Base-by-base conservation (phyloP, 2,888 invertebrate genomes). In the Idaea biselata region DNA sequence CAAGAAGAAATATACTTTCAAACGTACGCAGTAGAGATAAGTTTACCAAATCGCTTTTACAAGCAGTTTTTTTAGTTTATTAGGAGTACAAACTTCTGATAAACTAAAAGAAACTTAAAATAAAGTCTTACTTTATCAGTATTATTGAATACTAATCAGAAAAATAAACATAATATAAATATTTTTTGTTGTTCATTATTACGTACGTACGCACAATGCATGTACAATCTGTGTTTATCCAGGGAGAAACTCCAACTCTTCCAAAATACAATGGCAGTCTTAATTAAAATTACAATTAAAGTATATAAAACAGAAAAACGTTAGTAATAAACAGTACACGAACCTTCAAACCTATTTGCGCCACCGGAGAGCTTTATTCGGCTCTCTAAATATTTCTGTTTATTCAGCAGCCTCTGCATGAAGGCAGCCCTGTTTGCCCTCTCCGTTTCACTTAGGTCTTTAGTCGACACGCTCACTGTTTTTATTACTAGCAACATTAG, bases 311-410 rank as follows among this genome's bases (percentile, higher is more conserved):
- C 44, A 44, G 44, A 44, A 44, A 44, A 44, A 44, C 7, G 14
- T 7, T 74, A 3, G 31, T 31, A 69, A 67, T 16, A 59, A 58
- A 55, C 55, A 8, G 59, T 91, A 25, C 25, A 25, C 25, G 25
- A 25, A 97, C 97, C 97, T 94, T 97, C 97, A 81, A 93, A 94
- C 75, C 94, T 93, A 60, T 88, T 94, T 18, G 93, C 81, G 6
- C 96, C 96, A 18, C 96, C 97, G 0, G 95, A 93, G 7, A 97
- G 88, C 71, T 95, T 95, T 17, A 97, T 82, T 64, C 94, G 95
- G 11, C 96, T 97, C 73, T 97, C 97, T 71, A 95, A 93, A 82
- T 95, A 94, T 79, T 95, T 95, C 66, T 95, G 87, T 65, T 95
- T 94, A 74, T 95, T 96, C 69, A 96, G 88, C 72, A 97, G 93